phyloP scores from a whole-genome alignment of 2,113 vertebrate species.

The Excalfactoria chinensis region DNA sequence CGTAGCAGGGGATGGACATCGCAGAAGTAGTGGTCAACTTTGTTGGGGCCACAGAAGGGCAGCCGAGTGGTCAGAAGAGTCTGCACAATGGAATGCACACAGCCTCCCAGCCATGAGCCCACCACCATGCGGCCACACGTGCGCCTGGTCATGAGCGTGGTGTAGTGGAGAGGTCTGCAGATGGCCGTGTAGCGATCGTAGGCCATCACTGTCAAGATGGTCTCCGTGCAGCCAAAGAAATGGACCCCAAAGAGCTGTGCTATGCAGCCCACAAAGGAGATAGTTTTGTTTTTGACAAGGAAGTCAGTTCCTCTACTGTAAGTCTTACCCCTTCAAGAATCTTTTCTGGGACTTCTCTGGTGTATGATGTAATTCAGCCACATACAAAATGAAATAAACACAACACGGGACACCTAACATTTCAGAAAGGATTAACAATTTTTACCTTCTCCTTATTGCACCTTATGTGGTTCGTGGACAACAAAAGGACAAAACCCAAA shows the following conservation, averaged over 20 bases:
- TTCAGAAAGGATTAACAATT: no score
- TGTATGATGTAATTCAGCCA: no score
- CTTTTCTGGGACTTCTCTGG: no score
- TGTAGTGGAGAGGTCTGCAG: slow-evolving; percentile 64
- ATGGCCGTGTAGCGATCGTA: slow-evolving; percentile 58
- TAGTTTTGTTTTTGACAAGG: not conserved
- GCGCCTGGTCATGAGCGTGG: not conserved
- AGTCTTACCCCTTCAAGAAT: no score
- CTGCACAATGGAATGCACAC: slow-evolving; percentile 59
- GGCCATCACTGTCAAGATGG: slow-evolving; percentile 68
- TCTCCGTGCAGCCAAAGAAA: slow-evolving; percentile 6
- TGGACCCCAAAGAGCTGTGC: not conserved
- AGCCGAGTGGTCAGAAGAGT: slow-evolving; percentile 33
- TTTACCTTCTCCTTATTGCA: no score
- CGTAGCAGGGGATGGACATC: no score
- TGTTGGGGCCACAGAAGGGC: slow-evolving; percentile 66
- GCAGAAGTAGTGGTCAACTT: slow-evolving; percentile 54
- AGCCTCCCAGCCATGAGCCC: slow-evolving; percentile 14
- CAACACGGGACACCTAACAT: no score
- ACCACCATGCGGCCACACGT: not conserved
- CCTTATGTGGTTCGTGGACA: no score
- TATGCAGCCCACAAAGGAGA: not conserved
- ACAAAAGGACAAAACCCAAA: no score
- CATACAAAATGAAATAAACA: no score
- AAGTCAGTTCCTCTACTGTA: no score